Percentiles rank a stretch among this genome's conserved stretches.
Evolutionary conservation across 2,888 invertebrate genomes (phyloP).

Genomic region (Galerucella nymphaeae): DNA sequence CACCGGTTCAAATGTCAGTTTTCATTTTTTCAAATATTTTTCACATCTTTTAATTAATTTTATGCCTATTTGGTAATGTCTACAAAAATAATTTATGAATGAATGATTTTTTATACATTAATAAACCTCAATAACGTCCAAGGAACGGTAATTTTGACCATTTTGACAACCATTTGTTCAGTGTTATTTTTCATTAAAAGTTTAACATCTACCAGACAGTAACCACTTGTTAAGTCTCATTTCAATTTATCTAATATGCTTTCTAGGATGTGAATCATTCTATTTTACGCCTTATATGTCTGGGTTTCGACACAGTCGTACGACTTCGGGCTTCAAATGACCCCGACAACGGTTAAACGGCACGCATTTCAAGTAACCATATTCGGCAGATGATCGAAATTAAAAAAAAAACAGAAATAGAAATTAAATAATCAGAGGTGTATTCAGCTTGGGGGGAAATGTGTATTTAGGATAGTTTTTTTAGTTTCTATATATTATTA

Average conservation of each 20-base stretch:
- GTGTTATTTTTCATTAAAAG: conserved; percentile 1
- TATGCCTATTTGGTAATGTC: no score
- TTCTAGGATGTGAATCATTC: conserved; percentile 42
- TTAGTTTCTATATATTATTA: no score
- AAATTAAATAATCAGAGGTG: conserved; percentile 15
- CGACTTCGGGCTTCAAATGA: conserved; percentile 21
- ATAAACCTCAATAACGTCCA: neutral
- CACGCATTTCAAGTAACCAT: conserved; percentile 22
- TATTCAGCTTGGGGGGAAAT: neutral
- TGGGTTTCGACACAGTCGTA: conserved; percentile 34
- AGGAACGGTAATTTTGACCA: no score
- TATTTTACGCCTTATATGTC: conserved; percentile 35
- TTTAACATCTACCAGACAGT: neutral
- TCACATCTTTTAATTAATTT: no score
- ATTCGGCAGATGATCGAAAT: conserved; percentile 30
- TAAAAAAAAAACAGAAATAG: conserved; percentile 28
- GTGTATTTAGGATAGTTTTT: no score
- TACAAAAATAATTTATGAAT: no score
- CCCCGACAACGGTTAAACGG: conserved; percentile 32
- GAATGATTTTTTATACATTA: no score
- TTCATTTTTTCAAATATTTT: no score
- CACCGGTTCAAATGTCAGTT: no score
- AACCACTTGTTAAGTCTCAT: conserved; percentile 7
- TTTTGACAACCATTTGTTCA: neutral
- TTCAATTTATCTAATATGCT: conserved; percentile 14